Percentiles rank a stretch among this genome's conserved stretches.
Evolutionary conservation across 2,113 vertebrate species (phyloP).

Genomic region (Prionailurus viverrinus): DNA sequence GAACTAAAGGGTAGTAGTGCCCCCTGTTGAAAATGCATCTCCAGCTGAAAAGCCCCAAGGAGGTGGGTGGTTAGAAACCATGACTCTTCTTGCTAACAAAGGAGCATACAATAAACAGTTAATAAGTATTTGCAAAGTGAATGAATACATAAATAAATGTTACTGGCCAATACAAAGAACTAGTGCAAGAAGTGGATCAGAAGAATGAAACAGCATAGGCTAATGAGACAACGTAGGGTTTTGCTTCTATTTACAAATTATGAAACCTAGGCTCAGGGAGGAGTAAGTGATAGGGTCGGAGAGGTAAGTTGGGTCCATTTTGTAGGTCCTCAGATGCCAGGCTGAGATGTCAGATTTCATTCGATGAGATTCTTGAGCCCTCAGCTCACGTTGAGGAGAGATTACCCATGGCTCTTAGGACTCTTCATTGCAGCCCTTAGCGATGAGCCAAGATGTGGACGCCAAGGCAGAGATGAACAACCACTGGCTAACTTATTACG

Average conservation of each 20-base stretch:
- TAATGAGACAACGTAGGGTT: neutral
- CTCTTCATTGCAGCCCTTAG: fast-evolving
- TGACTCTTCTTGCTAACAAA: neutral
- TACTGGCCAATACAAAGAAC: neutral
- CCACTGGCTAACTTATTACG: neutral
- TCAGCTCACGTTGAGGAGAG: neutral
- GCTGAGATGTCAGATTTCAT: neutral
- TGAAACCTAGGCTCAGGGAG: neutral
- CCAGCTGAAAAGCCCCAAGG: neutral
- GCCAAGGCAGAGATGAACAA: conserved; percentile 12
- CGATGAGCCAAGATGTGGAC: neutral
- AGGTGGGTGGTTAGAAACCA: neutral
- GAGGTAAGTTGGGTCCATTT: neutral
- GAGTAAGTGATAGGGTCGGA: neutral
- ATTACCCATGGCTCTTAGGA: neutral
- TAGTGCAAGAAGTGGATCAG: neutral
- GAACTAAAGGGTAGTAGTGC: neutral
- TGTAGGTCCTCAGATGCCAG: neutral
- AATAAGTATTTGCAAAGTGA: conserved; percentile 10
- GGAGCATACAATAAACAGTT: neutral
- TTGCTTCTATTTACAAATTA: neutral
- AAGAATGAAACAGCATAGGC: neutral
- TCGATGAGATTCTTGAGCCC: neutral
- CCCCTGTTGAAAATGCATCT: neutral
- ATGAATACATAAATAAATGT: neutral